Evolutionary conservation across 2,797 vertebrate species (phyloP).

Genomic region (Buceros bicornis): DNA sequence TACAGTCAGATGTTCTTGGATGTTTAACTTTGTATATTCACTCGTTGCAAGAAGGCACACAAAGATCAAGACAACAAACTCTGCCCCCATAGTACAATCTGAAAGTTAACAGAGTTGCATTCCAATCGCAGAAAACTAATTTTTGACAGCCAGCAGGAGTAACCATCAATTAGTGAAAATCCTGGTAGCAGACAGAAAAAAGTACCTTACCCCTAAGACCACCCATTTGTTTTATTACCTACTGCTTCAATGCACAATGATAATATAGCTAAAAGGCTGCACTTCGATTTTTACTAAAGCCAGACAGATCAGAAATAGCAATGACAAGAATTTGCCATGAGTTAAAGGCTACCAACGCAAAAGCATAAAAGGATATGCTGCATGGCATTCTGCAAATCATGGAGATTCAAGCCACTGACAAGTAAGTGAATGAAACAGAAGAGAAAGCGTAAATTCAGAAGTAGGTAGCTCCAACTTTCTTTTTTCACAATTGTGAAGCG

Average conservation of each 20-base stretch:
- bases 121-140: not conserved
- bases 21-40: not conserved
- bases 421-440: not conserved
- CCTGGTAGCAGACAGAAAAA: slow-evolving; percentile 1
- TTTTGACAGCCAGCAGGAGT: slow-evolving; percentile 39
- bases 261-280: slow-evolving; percentile 49
- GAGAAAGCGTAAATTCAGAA: not conserved
- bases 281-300: slow-evolving; percentile 18
- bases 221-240: slow-evolving; percentile 61
- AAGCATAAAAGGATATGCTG: not conserved
- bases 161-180: slow-evolving; percentile 58
- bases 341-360: slow-evolving; percentile 18
- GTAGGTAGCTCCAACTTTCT: not conserved
- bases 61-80: not conserved
- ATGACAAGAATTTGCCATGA: not conserved
- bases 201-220: slow-evolving; percentile 1
- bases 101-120: not conserved
- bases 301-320: slow-evolving; percentile 41
- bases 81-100: not conserved
- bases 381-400: not conserved
- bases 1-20: not conserved
- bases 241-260: slow-evolving; percentile 32
- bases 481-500: not conserved
- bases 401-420: not conserved
- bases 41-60: not conserved